Percentiles rank a stretch among this genome's conserved stretches.
These are phyloP conservation scores for Salticus scenicus DNA, from an alignment of 2,888 invertebrate species.

Conservation along the genomic window DNA sequence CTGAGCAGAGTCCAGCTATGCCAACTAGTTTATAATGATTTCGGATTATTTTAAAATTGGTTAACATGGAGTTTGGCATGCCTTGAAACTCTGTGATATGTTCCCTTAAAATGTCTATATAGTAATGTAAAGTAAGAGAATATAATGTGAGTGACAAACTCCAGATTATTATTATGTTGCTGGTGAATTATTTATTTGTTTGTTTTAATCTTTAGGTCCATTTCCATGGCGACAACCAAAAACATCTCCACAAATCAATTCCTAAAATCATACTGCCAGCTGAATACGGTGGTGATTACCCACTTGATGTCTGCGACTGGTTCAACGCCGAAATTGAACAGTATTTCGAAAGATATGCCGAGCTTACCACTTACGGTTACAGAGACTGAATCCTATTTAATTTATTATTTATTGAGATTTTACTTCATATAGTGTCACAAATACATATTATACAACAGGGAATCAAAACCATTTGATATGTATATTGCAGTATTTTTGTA, in stretches of 20 bases:
- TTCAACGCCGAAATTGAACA: not conserved
- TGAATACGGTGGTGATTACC: slow-evolving; percentile 47
- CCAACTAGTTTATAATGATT: too few relatives aligned
- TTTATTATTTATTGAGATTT: not conserved
- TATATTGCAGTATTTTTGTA: not conserved
- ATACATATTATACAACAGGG: not conserved
- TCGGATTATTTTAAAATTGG: too few relatives aligned
- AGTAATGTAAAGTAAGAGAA: too few relatives aligned
- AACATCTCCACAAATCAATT: slow-evolving; percentile 45
- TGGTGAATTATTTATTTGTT: too few relatives aligned
- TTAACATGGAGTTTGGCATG: too few relatives aligned
- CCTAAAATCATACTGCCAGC: slow-evolving; percentile 39
- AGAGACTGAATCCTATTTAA: not conserved
- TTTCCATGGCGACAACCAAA: slow-evolving; percentile 43
- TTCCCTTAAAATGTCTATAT: too few relatives aligned
- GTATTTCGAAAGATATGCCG: slow-evolving; percentile 18
- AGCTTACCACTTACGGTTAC: slow-evolving; percentile 16
- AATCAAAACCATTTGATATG: not conserved
- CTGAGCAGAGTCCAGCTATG: too few relatives aligned
- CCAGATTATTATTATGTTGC: too few relatives aligned
- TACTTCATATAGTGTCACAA: not conserved
- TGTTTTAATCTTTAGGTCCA: slow-evolving; percentile 25
- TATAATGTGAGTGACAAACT: too few relatives aligned
- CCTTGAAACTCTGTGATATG: too few relatives aligned
- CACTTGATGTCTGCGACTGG: not conserved